Evolutionary conservation across 2,888 invertebrate species (phyloP), one percentile per base, ranked within the genome.

Genomic region (Melieria picta): DNA sequence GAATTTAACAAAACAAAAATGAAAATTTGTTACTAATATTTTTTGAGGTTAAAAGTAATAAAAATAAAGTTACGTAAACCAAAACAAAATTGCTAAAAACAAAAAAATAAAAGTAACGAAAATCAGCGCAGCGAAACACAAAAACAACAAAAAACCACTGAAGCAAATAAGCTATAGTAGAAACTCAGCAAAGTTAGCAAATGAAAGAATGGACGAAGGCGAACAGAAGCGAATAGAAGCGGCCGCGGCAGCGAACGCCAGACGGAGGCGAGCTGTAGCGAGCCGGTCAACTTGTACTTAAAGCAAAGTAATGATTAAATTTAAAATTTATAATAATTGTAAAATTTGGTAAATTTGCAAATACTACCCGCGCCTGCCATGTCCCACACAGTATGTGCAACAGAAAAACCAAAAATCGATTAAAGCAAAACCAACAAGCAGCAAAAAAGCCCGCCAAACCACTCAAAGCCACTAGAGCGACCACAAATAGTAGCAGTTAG

Each of bases 41-140:
- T 74, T 13, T 75, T 74, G 77, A 65, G 58, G 73, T 72, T 72
- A 76, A 71, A 77, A 47, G 43, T 30, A 45, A 47, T 11, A 65
- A 56, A 52, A 57, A 65, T 52, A 50, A 55, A 47, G 57, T 13
- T 50, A 52, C 65, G 3, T 47, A 62, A 67, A 69, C 50, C 16
- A 64, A 72, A 60, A 66, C 42, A 60, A 65, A 58, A 3, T 67
- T 57, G 58, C 45, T 68, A 62, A 73, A 69, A 71, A 62, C 58
- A 72, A 74, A 67, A 64, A 65, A 61, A 72, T 45, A 61, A 63
- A 66, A 65, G 62, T 74, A 79, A 78, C 83, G 84, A 83, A 81
- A 80, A 83, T 78, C 77, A 83, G 81, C 82, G 80, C 84, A 83
- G 83, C 83, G 83, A 84, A 84, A 78, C 75, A 71, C 67, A 46